Conservation (phyloP, 2,888 invertebrate genomes). For the Apodemia zela region DNA sequence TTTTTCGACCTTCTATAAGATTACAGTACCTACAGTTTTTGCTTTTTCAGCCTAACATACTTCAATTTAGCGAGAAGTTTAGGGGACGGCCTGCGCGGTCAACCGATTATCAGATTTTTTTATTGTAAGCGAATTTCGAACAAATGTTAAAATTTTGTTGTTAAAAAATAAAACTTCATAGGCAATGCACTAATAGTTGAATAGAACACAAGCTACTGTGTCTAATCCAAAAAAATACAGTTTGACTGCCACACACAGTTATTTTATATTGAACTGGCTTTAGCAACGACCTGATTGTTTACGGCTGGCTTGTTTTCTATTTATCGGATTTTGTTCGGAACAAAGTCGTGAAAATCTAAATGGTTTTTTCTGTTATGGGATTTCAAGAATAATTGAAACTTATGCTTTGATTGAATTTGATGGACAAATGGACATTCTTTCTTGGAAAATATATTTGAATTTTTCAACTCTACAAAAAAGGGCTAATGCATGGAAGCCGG, state of each 20-base stretch:
- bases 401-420: background rate
- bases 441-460: too few species aligned
- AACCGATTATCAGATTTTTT: background rate
- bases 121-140: too few species aligned
- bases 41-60: too few species aligned
- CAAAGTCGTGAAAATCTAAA: background rate
- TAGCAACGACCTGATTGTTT: background rate
- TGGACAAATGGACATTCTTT: too few species aligned
- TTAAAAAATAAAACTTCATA: too few species aligned
- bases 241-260: constrained; percentile 8
- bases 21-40: too few species aligned
- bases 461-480: too few species aligned
- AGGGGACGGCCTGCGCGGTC: too few species aligned
- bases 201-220: background rate
- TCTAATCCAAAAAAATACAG: background rate
- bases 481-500: too few species aligned
- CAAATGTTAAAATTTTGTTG: too few species aligned
- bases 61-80: too few species aligned
- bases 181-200: background rate
- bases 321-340: constrained; percentile 1
- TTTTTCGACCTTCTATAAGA: too few species aligned
- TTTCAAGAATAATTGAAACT: background rate
- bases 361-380: background rate
- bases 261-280: constrained; percentile 10
- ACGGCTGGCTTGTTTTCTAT: constrained; percentile 6